phyloP scores from a whole-genome alignment of 2,797 vertebrate species.

The Clarias fuscus region DNA sequence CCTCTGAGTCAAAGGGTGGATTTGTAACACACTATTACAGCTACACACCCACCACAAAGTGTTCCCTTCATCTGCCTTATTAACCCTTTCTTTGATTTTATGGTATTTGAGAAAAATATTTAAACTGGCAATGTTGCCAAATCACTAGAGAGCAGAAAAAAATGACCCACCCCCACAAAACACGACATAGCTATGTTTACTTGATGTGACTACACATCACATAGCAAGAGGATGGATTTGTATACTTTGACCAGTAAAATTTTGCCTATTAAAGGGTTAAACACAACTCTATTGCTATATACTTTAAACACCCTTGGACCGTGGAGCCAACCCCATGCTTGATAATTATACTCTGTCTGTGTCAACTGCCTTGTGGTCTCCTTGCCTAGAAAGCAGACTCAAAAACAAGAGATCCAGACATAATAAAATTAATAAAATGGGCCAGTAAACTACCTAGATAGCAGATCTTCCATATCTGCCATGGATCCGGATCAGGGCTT shows the following conservation, averaged over 20 bases:
- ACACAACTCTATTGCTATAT: background rate
- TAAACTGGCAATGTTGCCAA: too few relatives aligned
- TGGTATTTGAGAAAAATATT: too few relatives aligned
- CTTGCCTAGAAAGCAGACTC: background rate
- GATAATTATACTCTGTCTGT: background rate
- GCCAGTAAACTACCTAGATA: too few relatives aligned
- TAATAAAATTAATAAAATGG: background rate
- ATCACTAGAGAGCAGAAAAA: too few relatives aligned
- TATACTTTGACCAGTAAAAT: too few relatives aligned
- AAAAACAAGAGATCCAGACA: background rate
- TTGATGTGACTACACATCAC: too few relatives aligned
- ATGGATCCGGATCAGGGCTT: too few relatives aligned
- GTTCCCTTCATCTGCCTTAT: constrained; percentile 6
- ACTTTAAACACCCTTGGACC: background rate
- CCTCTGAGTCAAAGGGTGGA: background rate
- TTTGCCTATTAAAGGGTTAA: background rate
- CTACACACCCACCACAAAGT: constrained; percentile 20
- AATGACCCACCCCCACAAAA: too few relatives aligned
- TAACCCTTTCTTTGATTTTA: background rate
- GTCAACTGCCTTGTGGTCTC: background rate
- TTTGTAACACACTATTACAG: background rate
- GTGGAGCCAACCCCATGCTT: background rate
- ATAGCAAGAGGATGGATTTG: too few relatives aligned
- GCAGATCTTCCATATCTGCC: too few relatives aligned
- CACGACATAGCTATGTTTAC: too few relatives aligned